Base-by-base conservation (phyloP, 1,140 invertebrate species). In the Drosophila melanica region DNA sequence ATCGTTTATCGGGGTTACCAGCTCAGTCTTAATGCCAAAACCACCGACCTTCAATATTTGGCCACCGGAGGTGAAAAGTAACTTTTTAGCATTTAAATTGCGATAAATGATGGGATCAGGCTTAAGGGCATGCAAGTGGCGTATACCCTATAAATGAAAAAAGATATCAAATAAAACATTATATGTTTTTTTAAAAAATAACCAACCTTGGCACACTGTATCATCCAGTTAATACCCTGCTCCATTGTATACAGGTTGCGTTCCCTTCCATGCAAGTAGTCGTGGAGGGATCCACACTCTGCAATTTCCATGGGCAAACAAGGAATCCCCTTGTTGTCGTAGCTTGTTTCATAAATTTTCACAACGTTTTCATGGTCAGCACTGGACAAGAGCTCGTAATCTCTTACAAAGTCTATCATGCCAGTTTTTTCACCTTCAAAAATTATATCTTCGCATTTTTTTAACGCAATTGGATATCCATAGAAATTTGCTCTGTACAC, bases 201-300 rank as follows among this genome's bases (percentile, higher is more conserved):
- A 20, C 5, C 0, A 53, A 59, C 57, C 57, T 37, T 35, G 11
- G 18, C 10, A 48, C 27, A 37, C 30, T 48, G 58, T 3, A 23
- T 44, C 39, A 57, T 14, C 59, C 59, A 62, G 10, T 62, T n/a
- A 1, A 53, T 2, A 11, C n/a, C 50, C 16, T 10, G 16, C 7
- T 30, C 9, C 50, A 53, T 53, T 7, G 33, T 37, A 18, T 53
- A 53, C 16, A 10, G 3, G 4, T 3, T 16, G 9, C 33, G 33
- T 2, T 12, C 12, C 4, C 10, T 11, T n/a, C 12, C 33, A n/a
- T 48, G 58, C n/a, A 62, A 27, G 33, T 14, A 62, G 10, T 62
- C 23, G 23, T 14, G 11, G 27, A 53, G 50, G 14, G 50, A 53
- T 44, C 42, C 42, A 44, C 14, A 44, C 42, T 44, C 42, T 44